These are phyloP conservation scores for Styela clava DNA, from an alignment of 23 tunicate species.

Conservation along the genomic window DNA sequence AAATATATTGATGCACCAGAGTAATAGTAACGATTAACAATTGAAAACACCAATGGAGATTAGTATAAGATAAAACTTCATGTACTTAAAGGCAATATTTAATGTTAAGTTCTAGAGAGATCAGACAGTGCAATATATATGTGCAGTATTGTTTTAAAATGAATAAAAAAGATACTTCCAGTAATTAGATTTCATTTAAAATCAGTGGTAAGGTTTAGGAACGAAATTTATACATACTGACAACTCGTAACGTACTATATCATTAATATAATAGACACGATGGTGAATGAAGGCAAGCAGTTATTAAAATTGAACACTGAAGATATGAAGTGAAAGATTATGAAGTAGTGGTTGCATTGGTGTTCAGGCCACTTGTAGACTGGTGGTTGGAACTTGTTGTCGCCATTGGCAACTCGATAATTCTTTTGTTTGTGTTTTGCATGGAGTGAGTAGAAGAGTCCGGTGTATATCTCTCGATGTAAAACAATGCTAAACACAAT, in stretches of 20 bases:
- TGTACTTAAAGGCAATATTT: too few relatives aligned
- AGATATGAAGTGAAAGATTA: background rate
- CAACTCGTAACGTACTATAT: background rate
- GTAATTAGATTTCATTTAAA: too few relatives aligned
- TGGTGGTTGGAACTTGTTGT: slow-evolving; percentile 2
- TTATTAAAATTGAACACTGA: background rate
- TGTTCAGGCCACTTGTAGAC: slow-evolving; percentile 17
- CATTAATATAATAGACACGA: background rate
- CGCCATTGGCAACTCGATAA: slow-evolving; percentile 3
- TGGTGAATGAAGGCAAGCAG: background rate
- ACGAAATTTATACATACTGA: background rate
- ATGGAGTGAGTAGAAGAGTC: background rate
- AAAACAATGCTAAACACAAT: slow-evolving; percentile 50
- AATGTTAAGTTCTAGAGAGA: too few relatives aligned
- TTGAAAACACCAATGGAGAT: too few relatives aligned
- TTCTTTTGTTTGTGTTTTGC: background rate
- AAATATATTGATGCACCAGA: too few relatives aligned
- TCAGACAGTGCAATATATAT: too few relatives aligned
- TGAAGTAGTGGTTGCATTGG: background rate
- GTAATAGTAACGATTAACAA: too few relatives aligned
- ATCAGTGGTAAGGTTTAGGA: too few relatives aligned
- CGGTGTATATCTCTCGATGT: slow-evolving; percentile 4
- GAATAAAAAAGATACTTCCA: too few relatives aligned
- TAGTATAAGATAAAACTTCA: too few relatives aligned
- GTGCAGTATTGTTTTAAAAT: too few relatives aligned